These are phyloP conservation scores for Mimas tiliae DNA, from an alignment of 2,888 invertebrate genomes.

Conservation along the genomic window DNA sequence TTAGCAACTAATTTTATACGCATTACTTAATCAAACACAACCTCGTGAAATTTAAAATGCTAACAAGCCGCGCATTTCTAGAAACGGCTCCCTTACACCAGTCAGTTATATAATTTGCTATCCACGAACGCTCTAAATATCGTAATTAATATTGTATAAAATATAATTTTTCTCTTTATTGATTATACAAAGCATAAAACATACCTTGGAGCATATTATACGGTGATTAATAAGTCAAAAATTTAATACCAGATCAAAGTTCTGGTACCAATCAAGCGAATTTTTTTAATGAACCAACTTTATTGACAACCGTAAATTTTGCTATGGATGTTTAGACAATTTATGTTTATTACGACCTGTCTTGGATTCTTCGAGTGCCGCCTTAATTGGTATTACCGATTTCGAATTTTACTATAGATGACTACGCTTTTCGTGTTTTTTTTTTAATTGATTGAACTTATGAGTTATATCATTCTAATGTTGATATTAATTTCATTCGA, in stretches of 20 bases:
- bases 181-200: conserved; percentile 44
- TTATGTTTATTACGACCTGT: conserved; percentile 60
- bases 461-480: not conserved
- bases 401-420: conserved; percentile 37
- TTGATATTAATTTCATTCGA: not conserved
- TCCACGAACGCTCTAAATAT: conserved; percentile 34
- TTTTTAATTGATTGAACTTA: conserved; percentile 2
- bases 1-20: conserved; percentile 43
- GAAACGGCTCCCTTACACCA: conserved; percentile 43
- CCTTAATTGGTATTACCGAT: conserved; percentile 60
- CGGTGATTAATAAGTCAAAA: conserved; percentile 50
- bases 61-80: conserved; percentile 46
- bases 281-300: conserved; percentile 67
- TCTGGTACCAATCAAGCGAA: conserved; percentile 63
- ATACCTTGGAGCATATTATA: conserved; percentile 50
- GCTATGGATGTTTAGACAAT: conserved; percentile 62
- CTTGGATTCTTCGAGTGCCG: conserved; percentile 47
- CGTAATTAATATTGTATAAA: conserved; percentile 42
- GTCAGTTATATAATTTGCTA: conserved; percentile 44
- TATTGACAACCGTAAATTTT: conserved; percentile 72
- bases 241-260: conserved; percentile 57
- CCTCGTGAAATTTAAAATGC: conserved; percentile 43
- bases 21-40: conserved; percentile 48
- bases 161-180: conserved; percentile 50
- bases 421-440: conserved; percentile 25